Conservation (phyloP, 2,888 invertebrate genomes). For the Nineta flava region DNA sequence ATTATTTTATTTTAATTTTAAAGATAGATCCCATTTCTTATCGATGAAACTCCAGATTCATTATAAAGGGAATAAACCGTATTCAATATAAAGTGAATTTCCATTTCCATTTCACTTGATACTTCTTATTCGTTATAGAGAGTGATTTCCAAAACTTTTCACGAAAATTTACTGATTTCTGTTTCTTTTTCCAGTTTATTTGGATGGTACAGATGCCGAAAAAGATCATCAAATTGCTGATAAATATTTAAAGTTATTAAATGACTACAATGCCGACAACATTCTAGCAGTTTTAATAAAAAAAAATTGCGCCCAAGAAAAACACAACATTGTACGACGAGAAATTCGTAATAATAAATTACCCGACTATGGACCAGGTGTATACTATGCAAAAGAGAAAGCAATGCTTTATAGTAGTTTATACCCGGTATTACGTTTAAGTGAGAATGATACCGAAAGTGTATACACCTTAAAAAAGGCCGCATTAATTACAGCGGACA, state of each 20-base stretch:
- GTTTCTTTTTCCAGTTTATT: conserved; percentile 5
- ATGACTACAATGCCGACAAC: background rate
- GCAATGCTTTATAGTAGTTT: conserved; percentile 7
- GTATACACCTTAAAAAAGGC: conserved; percentile 15
- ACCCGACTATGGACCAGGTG: conserved; percentile 3
- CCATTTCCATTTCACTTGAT: no score
- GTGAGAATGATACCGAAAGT: conserved; percentile 9
- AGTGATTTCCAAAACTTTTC: no score
- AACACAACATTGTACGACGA: background rate
- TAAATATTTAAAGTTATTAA: background rate
- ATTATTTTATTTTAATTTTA: no score
- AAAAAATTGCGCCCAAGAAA: background rate
- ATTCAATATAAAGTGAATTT: no score
- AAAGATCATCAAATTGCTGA: conserved; percentile 1
- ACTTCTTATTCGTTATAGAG: no score
- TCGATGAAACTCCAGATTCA: no score
- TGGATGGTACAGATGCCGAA: conserved; percentile 2
- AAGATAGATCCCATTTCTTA: no score
- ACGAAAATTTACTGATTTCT: no score
- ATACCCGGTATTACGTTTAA: background rate
- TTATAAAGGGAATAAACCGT: no score
- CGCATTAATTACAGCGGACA: conserved; percentile 12
- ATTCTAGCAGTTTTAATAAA: background rate
- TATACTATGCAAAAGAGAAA: conserved; percentile 8
- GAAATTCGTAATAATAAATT: background rate